Base-by-base conservation (phyloP, 2,888 invertebrate species). In the Phengaris alcon region DNA sequence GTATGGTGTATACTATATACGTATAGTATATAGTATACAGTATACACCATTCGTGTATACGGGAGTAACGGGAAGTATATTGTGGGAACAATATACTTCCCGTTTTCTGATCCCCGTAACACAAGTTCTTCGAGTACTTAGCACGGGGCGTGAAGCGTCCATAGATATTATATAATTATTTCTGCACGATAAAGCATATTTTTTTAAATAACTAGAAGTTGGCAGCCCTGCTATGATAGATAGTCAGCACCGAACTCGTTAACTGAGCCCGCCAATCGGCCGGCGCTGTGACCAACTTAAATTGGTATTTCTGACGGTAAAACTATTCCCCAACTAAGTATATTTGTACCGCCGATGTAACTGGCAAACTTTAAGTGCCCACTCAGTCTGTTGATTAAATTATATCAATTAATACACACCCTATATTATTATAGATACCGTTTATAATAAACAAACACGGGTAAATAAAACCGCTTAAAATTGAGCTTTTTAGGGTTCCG, bases 231-330 rank as follows among this genome's bases (percentile, higher is more conserved):
- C 7, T 13, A 15, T 55, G 44, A 81, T 77, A 84, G 86, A 87
- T 87, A 86, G 79, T 54, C 54, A 75, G 80, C 80, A 77, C 78
- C 76, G 76, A 80, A 82, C 81, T 83, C 82, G 81, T 85, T 84
- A 82, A 79, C 73, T 80, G 80, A 78, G 70, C 74, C 81, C 82
- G 70, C 72, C 72, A 81, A 83, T 83, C 81, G 82, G 79, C 81
- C 80, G 78, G 77, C 64, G 80, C 81, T 81, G 80, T 79, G 80
- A 81, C 82, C 79, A 82, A 82, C 79, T 82, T 82, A 80, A 79
- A 79, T 80, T 78, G 77, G 73, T 77, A 74, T 77, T 68, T 73
- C 52, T 57, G 69, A 70, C 51, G 51, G n/a, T 69, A 46, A 75
- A 75, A 75, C 75, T 75, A 75, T 70, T 48, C 54, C 55, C 55